Base-by-base conservation (phyloP, 2,113 vertebrate species). In the Ochotona curzoniae region DNA sequence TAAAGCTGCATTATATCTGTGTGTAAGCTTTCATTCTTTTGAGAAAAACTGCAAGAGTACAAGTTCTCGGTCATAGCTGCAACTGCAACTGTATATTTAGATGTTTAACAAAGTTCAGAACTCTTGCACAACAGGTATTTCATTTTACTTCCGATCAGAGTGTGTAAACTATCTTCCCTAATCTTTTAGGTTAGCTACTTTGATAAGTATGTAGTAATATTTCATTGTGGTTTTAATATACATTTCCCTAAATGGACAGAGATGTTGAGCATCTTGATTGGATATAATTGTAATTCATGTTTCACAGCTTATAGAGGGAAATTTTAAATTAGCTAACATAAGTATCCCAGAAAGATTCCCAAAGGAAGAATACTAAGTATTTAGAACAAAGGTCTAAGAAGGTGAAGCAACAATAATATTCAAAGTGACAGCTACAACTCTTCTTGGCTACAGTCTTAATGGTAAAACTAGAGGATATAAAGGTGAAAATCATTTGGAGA, bases 211-310 rank as follows among this genome's bases (percentile, higher is more conserved):
- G 32, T 0, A 83, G 15, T 75, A 1, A 82, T 44, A 87, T 57
- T 89, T 89, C n/a, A n/a, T 0, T 93, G 47, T 44, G n/a, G n/a
- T 47, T 93, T 73, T 83, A 94, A 81, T 38, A 60, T 71, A 47
- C 10, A 73, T 78, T 90, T 90, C n/a, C 3, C 49, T 66, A 89
- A 57, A 38, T 44, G 11, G 30, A 38, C 91, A 88, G 70, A 20
- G 38, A 38, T 47, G 17, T 8, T 13, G 7, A 64, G 4, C 26
- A 66, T 64, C 6, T 90, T 57, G 1, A 38, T 8, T 61, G 57
- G 7, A 89, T 67, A 44, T 66, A 25, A 75, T 84, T 91, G 84
- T 89, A 91, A 64, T 57, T 83, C 90, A 49, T 25, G 5, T 30
- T 82, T 89, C 49, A 85, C 20, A 75, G 12, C 0, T 21, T 66